These are phyloP conservation scores for Escarpia spicata DNA, from an alignment of 2,888 invertebrate species.

Conservation along the genomic window DNA sequence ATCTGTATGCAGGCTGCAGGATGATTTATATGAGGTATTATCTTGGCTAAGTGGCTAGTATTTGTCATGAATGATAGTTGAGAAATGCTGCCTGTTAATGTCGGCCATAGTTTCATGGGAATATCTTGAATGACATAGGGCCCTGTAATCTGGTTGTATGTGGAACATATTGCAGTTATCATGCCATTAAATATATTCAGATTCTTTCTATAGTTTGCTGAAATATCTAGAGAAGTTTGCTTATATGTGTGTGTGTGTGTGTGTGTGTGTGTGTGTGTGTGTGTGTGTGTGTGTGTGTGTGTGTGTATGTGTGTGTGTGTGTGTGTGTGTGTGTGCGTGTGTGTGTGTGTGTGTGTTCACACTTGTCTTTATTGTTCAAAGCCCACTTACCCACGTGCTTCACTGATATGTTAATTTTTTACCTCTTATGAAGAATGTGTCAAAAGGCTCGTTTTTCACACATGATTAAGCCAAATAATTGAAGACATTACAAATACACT, in stretches of 20 bases:
- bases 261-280: too few species aligned
- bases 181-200: neutral
- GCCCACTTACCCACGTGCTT: too few species aligned
- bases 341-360: too few species aligned
- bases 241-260: too few species aligned
- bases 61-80: neutral
- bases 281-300: too few species aligned
- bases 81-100: neutral
- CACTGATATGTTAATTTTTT: too few species aligned
- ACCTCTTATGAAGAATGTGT: too few species aligned
- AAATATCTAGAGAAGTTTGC: neutral
- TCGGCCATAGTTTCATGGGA: neutral
- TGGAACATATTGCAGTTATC: neutral
- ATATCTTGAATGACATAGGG: neutral
- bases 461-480: neutral
- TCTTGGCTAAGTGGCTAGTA: neutral
- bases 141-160: neutral
- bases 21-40: neutral
- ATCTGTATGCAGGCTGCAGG: neutral
- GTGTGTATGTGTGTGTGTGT: too few species aligned
- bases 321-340: too few species aligned
- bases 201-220: neutral
- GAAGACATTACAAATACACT: neutral
- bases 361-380: too few species aligned
- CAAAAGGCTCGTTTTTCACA: too few species aligned